A percentile compares a stretch with the other conserved stretches of the same genome.
phyloP scores from a whole-genome alignment of 2,888 invertebrate genomes.

The Pegoplata infirma region DNA sequence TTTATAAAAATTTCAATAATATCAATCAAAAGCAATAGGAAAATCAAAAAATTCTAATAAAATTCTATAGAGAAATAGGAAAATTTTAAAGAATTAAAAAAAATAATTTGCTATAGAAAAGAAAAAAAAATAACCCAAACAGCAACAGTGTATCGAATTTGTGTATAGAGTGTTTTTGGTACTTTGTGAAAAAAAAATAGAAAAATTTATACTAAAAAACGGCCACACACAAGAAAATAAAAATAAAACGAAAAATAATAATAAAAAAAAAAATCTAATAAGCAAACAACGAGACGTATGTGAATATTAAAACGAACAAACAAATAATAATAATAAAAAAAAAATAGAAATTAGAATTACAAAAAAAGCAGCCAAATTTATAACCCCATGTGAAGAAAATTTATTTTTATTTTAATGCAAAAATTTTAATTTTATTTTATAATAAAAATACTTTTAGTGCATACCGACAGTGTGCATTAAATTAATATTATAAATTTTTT shows the following conservation, averaged over 20 bases:
- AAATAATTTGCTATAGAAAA: constrained; percentile 9
- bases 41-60: constrained; percentile 32
- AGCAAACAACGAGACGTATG: constrained; percentile 14
- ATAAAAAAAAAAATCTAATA: not conserved
- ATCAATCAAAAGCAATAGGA: constrained; percentile 5
- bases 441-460: too few species aligned
- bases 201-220: constrained; percentile 21
- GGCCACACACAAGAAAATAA: constrained; percentile 8
- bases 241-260: not conserved
- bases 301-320: constrained; percentile 7
- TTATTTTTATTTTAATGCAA: too few species aligned
- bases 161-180: constrained; percentile 34
- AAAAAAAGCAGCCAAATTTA: constrained; percentile 1
- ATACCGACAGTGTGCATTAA: not conserved
- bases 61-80: constrained; percentile 11
- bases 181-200: constrained; percentile 22
- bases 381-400: constrained; percentile 20
- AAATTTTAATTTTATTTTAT: too few species aligned
- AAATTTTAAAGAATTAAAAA: constrained; percentile 19
- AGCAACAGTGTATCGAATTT: constrained; percentile 46
- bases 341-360: not conserved
- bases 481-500: not conserved
- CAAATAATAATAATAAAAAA: too few species aligned
- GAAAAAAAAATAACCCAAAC: constrained; percentile 11
- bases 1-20: constrained; percentile 37